Percentiles rank a stretch among this genome's conserved stretches.
Conservation (phyloP, 2,888 invertebrate species). For the Agrypnus murinus region DNA sequence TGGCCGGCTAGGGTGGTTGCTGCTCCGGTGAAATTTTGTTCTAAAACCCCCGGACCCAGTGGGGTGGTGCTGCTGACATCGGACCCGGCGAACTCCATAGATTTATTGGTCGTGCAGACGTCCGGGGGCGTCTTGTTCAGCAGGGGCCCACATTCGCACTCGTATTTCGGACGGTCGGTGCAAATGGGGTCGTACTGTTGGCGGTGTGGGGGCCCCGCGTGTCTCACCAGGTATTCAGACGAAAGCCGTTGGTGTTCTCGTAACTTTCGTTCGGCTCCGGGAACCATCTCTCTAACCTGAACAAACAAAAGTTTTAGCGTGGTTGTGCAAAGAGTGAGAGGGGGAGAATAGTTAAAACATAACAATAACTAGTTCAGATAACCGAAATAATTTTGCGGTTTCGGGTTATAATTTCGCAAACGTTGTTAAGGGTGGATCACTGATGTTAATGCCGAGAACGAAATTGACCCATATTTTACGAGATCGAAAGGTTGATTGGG, state of each 20-base stretch:
- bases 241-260: constrained; percentile 74
- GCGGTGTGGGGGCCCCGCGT: constrained; percentile 59
- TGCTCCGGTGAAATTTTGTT: constrained; percentile 58
- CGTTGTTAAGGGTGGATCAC: background rate
- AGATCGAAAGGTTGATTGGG: constrained; percentile 18
- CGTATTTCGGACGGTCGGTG: constrained; percentile 62
- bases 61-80: constrained; percentile 60
- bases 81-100: constrained; percentile 62
- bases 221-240: constrained; percentile 72
- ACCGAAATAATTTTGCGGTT: background rate
- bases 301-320: constrained; percentile 43
- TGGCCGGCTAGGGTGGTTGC: constrained; percentile 68
- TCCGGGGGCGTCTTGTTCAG: constrained; percentile 72
- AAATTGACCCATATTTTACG: constrained; percentile 14
- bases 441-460: background rate
- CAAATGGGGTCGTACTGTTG: constrained; percentile 64
- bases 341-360: background rate
- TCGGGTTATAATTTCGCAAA: constrained; percentile 5
- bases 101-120: constrained; percentile 71
- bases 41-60: constrained; percentile 58
- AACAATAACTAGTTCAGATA: background rate
- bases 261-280: constrained; percentile 75
- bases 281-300: constrained; percentile 77
- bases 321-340: background rate
- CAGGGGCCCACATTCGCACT: constrained; percentile 68